A percentile compares a stretch with the other conserved stretches of the same genome.
phyloP scores from a whole-genome alignment of 1,140 invertebrate species.

The Heliconius hewitsoni region DNA sequence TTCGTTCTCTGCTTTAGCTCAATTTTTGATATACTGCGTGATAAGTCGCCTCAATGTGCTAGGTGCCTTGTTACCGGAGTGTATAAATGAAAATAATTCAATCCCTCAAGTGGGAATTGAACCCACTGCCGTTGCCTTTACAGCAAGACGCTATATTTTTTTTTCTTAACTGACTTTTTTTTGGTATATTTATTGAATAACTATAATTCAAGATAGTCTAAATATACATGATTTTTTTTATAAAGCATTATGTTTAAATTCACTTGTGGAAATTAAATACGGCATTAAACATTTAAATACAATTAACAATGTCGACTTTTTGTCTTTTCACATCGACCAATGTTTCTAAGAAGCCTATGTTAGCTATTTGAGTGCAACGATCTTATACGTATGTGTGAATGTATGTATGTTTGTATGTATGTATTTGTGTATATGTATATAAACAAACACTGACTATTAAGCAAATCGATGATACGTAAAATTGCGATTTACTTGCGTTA shows the following conservation, averaged over 20 bases:
- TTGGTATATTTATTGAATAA: too few species aligned
- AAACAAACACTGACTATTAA: not conserved
- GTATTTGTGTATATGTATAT: not conserved
- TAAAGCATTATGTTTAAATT: not conserved
- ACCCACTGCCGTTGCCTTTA: not conserved
- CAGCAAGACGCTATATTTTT: too few species aligned
- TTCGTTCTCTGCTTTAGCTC: too few species aligned
- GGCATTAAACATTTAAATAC: conserved; percentile 5
- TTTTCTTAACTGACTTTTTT: too few species aligned
- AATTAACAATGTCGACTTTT: conserved; percentile 6
- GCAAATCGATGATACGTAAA: not conserved
- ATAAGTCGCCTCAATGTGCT: too few species aligned
- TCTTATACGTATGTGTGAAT: not conserved
- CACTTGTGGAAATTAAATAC: not conserved
- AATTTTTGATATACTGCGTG: too few species aligned
- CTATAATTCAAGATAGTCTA: too few species aligned
- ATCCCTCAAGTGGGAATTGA: not conserved
- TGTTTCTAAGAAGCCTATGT: conserved; percentile 2
- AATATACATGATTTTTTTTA: not conserved
- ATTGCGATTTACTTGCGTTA: conserved; percentile 3
- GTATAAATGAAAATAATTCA: not conserved
- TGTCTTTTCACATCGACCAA: conserved; percentile 4
- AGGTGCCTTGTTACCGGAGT: too few species aligned
- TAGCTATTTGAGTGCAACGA: not conserved
- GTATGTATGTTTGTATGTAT: not conserved